A percentile compares a stretch with the other conserved stretches of the same genome.
phyloP scores from a whole-genome alignment of 1,140 invertebrate genomes.

The Halictus rubicundus region DNA sequence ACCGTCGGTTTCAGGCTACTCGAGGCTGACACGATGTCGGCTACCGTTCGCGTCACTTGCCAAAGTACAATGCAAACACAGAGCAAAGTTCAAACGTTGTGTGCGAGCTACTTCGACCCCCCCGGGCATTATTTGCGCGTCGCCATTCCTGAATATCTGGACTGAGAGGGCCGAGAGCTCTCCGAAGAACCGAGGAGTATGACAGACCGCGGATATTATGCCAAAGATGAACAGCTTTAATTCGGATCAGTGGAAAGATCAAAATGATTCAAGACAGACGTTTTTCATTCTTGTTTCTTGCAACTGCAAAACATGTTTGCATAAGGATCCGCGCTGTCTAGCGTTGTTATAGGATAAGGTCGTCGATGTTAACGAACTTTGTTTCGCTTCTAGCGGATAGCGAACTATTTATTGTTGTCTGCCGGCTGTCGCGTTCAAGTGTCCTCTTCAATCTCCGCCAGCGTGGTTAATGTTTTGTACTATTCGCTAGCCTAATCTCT shows the following conservation, averaged over 20 bases:
- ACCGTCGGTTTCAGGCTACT: background rate
- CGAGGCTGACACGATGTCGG: too few species aligned
- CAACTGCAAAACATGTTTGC: too few species aligned
- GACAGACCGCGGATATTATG: background rate
- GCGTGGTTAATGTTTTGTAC: background rate
- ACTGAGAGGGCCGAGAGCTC: background rate
- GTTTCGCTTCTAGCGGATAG: background rate
- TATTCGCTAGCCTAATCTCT: background rate
- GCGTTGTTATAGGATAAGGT: background rate
- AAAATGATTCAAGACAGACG: too few species aligned
- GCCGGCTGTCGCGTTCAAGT: conserved; percentile 12
- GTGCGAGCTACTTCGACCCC: background rate
- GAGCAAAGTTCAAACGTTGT: background rate
- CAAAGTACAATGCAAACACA: background rate
- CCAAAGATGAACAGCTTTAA: too few species aligned
- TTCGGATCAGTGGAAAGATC: too few species aligned
- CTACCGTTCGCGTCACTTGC: too few species aligned
- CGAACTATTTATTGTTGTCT: conserved; percentile 18
- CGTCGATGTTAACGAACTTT: background rate
- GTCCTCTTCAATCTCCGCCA: background rate
- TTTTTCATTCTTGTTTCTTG: too few species aligned
- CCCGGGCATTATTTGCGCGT: background rate
- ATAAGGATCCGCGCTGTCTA: background rate
- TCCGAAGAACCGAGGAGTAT: background rate
- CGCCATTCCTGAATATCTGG: background rate